Percentiles rank a stretch among this genome's conserved stretches.
Conservation (phyloP, 2,888 invertebrate species). For the Parascotia fuliginaria region DNA sequence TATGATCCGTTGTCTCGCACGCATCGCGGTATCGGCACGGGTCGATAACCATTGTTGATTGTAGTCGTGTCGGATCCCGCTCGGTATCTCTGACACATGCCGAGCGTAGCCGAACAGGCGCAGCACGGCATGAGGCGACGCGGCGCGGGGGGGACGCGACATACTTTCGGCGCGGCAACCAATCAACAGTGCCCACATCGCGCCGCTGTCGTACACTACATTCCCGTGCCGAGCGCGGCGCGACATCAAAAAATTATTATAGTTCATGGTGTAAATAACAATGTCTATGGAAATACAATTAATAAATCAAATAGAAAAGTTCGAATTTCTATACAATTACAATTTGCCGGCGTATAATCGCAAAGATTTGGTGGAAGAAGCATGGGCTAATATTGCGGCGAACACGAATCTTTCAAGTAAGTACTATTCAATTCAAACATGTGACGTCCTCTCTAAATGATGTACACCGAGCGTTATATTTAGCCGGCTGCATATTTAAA, state of each 20-base stretch:
- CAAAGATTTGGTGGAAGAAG: slow-evolving; percentile 51
- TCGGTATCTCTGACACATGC: slow-evolving; percentile 23
- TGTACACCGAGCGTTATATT: slow-evolving; percentile 17
- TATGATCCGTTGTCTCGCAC: not conserved
- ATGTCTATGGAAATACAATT: slow-evolving; percentile 53
- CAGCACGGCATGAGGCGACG: slow-evolving; percentile 20
- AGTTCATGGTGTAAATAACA: slow-evolving; percentile 5
- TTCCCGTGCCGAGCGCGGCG: slow-evolving; percentile 13
- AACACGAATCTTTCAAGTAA: slow-evolving; percentile 47
- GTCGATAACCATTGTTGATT: slow-evolving; percentile 37
- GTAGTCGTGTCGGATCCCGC: slow-evolving; percentile 21
- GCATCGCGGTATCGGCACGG: slow-evolving; percentile 11
- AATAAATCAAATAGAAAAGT: slow-evolving; percentile 50
- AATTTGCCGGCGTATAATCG: slow-evolving; percentile 52
- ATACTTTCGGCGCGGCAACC: slow-evolving; percentile 41
- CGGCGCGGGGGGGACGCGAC: slow-evolving; percentile 46
- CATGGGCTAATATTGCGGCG: slow-evolving; percentile 47
- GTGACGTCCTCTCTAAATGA: slow-evolving; percentile 17
- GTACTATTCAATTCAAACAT: slow-evolving; percentile 8
- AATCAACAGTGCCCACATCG: slow-evolving; percentile 37
- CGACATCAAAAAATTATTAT: not conserved
- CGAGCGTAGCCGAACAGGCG: slow-evolving; percentile 30
- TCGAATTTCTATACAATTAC: slow-evolving; percentile 50
- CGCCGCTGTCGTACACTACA: slow-evolving; percentile 22
- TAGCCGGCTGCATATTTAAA: slow-evolving; percentile 4